Conservation (phyloP, 2,888 invertebrate species). For the Stegana nigrithorax region DNA sequence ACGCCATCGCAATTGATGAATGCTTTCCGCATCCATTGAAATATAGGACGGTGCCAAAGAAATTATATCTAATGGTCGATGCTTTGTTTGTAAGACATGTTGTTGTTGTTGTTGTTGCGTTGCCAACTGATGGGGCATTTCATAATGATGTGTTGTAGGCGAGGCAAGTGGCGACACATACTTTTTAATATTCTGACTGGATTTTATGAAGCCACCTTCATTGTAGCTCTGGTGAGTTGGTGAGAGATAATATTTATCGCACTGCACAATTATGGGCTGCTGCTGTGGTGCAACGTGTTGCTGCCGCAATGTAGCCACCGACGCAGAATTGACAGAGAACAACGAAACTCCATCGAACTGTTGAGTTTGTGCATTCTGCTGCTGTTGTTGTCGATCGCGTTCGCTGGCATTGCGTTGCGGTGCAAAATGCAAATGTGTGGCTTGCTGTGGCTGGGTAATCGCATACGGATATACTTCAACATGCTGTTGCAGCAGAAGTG, state of each 20-base stretch:
- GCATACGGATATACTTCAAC: conserved; percentile 14
- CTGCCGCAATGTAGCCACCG: conserved; percentile 61
- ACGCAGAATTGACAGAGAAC: conserved; percentile 62
- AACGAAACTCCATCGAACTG: conserved; percentile 52
- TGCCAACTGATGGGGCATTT: conserved; percentile 33
- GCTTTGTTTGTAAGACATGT: no score
- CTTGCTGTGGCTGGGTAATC: background rate
- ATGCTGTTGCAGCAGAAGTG: conserved; percentile 26
- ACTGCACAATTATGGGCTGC: conserved; percentile 63
- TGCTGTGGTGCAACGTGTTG: conserved; percentile 56
- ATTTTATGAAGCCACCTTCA: conserved; percentile 65
- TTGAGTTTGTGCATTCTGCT: conserved; percentile 31
- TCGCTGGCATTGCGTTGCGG: conserved; percentile 11
- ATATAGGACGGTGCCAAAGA: conserved; percentile 61
- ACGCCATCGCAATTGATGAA: conserved; percentile 55
- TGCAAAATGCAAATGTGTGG: background rate
- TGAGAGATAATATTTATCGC: conserved; percentile 66
- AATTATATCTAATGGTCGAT: conserved; percentile 53
- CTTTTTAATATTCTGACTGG: conserved; percentile 66
- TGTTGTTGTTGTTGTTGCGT: conserved; percentile 34
- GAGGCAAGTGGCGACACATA: conserved; percentile 63
- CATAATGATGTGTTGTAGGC: conserved; percentile 48
- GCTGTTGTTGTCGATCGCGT: conserved; percentile 33
- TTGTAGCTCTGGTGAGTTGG: conserved; percentile 64
- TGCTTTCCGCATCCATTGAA: conserved; percentile 49